These are phyloP conservation scores for Xestoiulus laeticollis DNA, from an alignment of 2,888 invertebrate species.

Conservation along the genomic window DNA sequence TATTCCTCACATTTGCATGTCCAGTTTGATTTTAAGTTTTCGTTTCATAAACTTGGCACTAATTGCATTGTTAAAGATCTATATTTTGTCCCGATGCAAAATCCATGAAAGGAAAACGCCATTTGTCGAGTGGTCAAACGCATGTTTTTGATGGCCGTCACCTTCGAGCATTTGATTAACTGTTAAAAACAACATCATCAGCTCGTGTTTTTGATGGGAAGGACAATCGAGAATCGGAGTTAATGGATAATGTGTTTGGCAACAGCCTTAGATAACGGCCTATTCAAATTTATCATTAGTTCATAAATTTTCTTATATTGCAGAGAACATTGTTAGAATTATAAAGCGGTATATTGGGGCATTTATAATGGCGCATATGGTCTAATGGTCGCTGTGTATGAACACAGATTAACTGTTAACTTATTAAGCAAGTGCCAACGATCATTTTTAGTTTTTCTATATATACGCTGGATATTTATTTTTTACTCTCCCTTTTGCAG, in stretches of 20 bases:
- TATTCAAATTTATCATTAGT: constrained; percentile 14
- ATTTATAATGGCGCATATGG: background rate
- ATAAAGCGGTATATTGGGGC: background rate
- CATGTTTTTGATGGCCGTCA: background rate
- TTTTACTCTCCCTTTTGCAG: too few species aligned
- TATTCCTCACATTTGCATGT: background rate
- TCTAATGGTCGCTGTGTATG: background rate
- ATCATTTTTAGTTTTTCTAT: too few species aligned
- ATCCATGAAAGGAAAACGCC: background rate
- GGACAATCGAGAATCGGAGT: constrained; percentile 12
- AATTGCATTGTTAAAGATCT: background rate
- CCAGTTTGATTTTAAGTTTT: background rate
- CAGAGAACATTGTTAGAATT: background rate
- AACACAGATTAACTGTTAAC: background rate
- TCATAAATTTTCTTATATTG: background rate
- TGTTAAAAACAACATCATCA: constrained; percentile 14
- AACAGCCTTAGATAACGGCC: constrained; percentile 4
- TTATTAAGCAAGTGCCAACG: background rate
- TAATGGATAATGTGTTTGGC: background rate
- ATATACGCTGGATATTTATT: too few species aligned
- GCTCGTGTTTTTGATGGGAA: background rate
- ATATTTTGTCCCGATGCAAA: background rate
- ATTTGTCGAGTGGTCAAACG: background rate
- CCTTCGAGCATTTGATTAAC: constrained; percentile 4
- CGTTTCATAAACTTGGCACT: background rate